Conservation (phyloP, 2,888 invertebrate genomes). For the Ypsolopha sequella region DNA sequence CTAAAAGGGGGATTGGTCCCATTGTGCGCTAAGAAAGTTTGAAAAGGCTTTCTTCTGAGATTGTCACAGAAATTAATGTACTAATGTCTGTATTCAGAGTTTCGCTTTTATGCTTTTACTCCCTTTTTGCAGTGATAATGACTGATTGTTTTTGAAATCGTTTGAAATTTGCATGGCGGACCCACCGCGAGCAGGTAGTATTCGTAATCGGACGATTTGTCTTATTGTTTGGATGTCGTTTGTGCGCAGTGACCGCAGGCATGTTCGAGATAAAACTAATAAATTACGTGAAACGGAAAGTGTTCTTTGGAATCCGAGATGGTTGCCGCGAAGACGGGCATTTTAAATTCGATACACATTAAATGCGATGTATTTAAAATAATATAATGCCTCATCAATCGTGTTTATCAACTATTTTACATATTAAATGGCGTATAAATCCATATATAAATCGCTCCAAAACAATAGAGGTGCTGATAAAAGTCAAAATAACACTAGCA, state of each 20-base stretch:
- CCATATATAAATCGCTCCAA: not conserved
- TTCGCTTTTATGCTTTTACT: conserved; percentile 52
- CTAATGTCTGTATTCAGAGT: conserved; percentile 39
- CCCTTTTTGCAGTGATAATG: conserved; percentile 45
- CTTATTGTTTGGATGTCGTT: conserved; percentile 64
- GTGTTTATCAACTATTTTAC: not conserved
- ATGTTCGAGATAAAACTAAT: conserved; percentile 64
- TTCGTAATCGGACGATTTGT: conserved; percentile 66
- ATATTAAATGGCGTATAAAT: not conserved
- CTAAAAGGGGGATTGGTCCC: conserved; percentile 17
- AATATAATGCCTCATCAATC: not conserved
- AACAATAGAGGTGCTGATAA: not conserved
- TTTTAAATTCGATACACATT: not conserved
- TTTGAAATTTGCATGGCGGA: conserved; percentile 51
- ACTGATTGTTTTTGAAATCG: conserved; percentile 30
- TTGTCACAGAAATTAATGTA: conserved; percentile 56
- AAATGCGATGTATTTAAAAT: not conserved
- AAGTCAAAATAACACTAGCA: conserved; percentile 9
- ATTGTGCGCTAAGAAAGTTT: conserved; percentile 38
- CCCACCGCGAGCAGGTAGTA: conserved; percentile 63
- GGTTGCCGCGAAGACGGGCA: conserved; percentile 25
- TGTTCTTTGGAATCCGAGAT: conserved; percentile 34
- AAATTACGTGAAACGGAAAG: conserved; percentile 65
- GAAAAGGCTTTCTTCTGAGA: conserved; percentile 45
- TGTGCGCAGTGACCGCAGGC: conserved; percentile 58